Conservation (phyloP, 1,140 invertebrate genomes). For the Homalodisca vitripennis region DNA sequence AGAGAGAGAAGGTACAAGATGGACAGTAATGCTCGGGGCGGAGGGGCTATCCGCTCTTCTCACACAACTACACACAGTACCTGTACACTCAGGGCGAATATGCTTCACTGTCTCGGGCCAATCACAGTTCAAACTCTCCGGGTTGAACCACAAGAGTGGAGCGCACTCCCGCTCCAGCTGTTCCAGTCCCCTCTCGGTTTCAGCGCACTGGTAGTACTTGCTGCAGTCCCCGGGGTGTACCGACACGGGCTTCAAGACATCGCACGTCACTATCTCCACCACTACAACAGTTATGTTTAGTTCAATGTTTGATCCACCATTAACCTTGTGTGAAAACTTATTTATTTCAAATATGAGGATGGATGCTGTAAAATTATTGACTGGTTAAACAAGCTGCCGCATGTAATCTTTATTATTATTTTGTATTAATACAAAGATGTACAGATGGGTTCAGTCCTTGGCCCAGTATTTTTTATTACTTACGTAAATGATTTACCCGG, state of each 20-base stretch:
- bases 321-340: neutral
- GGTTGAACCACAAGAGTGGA: constrained; percentile 59
- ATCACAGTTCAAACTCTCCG: constrained; percentile 59
- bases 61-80: too few species aligned
- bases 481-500: too few species aligned
- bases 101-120: constrained; percentile 58
- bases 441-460: too few species aligned
- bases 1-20: too few species aligned
- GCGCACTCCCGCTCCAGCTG: constrained; percentile 59
- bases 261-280: constrained; percentile 43
- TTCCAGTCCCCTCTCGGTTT: constrained; percentile 42
- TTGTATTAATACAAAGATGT: too few species aligned
- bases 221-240: constrained; percentile 57
- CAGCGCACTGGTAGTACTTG: constrained; percentile 58
- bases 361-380: too few species aligned
- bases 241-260: constrained; percentile 48
- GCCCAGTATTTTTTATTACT: too few species aligned
- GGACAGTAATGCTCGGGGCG: too few species aligned
- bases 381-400: too few species aligned
- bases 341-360: too few species aligned
- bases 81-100: constrained; percentile 59
- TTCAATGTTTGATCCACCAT: neutral
- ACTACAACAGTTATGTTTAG: neutral
- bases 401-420: too few species aligned
- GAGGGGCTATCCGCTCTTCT: too few species aligned